phyloP scores from a whole-genome alignment of 35 echinoderm and acorn worm species.

The Apostichopus parvimensis region DNA sequence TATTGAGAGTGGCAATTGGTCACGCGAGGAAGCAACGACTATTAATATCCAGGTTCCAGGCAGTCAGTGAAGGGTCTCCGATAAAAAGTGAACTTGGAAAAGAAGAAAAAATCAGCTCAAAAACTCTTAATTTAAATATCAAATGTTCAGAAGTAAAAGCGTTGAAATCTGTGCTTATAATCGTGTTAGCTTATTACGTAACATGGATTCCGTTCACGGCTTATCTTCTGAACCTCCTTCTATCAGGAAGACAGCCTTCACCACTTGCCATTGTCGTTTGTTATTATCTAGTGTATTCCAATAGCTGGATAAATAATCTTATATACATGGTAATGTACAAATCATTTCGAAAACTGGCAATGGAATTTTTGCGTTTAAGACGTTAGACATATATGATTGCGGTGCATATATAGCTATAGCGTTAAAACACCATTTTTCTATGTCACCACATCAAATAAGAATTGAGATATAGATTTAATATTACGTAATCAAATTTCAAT shows the following conservation, averaged over 20 bases:
- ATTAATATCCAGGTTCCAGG: neutral
- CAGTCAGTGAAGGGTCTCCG: neutral
- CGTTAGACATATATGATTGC: no score
- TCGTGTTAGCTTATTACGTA: neutral
- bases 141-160: conserved; percentile 1
- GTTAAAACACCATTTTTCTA: no score
- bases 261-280: neutral
- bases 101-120: neutral
- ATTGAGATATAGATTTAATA: no score
- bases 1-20: neutral
- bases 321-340: conserved; percentile 10
- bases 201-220: neutral
- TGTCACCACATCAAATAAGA: no score
- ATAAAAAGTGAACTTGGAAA: neutral
- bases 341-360: neutral
- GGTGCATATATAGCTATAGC: no score
- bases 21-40: neutral
- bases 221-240: neutral
- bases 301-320: conserved; percentile 11
- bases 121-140: neutral
- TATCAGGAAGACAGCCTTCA: neutral
- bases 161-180: neutral
- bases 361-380: neutral
- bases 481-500: no score
- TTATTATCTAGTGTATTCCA: neutral